A percentile compares a stretch with the other conserved stretches of the same genome.
These are phyloP conservation scores for Leptinotarsa defecta DNA, from an alignment of 1,140 invertebrate genomes.

Conservation along the genomic window DNA sequence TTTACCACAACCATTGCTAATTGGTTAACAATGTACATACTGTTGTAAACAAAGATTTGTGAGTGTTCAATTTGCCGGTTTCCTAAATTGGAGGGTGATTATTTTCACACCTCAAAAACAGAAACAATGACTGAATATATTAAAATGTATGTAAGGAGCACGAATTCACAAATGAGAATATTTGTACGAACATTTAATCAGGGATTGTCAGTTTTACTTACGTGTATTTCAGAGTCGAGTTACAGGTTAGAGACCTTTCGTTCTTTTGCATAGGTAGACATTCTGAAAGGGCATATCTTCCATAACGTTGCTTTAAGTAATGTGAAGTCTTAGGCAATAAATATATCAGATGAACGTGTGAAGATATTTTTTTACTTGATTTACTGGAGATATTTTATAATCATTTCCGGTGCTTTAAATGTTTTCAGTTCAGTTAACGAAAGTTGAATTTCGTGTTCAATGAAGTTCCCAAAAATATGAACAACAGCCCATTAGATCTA, in stretches of 20 bases:
- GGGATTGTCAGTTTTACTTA: neutral
- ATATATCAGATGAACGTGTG: slow-evolving; percentile 1
- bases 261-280: neutral
- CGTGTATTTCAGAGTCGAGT: neutral
- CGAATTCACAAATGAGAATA: too few relatives aligned
- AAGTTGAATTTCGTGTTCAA: too few relatives aligned
- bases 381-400: slow-evolving; percentile 10
- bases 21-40: slow-evolving; percentile 2
- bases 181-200: too few relatives aligned
- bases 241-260: slow-evolving; percentile 12
- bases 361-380: slow-evolving; percentile 7
- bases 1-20: neutral
- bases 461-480: too few relatives aligned
- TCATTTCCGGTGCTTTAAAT: neutral
- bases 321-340: slow-evolving; percentile 1
- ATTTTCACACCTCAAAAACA: neutral
- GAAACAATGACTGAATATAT: too few relatives aligned
- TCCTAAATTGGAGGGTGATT: slow-evolving; percentile 2
- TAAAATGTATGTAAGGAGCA: too few relatives aligned
- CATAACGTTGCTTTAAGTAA: neutral
- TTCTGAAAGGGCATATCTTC: slow-evolving; percentile 13
- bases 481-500: too few relatives aligned
- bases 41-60: neutral
- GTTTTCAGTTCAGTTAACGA: neutral
- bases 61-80: neutral